Conservation (phyloP, 2,797 vertebrate species). For the Anniella stebbinsi region DNA sequence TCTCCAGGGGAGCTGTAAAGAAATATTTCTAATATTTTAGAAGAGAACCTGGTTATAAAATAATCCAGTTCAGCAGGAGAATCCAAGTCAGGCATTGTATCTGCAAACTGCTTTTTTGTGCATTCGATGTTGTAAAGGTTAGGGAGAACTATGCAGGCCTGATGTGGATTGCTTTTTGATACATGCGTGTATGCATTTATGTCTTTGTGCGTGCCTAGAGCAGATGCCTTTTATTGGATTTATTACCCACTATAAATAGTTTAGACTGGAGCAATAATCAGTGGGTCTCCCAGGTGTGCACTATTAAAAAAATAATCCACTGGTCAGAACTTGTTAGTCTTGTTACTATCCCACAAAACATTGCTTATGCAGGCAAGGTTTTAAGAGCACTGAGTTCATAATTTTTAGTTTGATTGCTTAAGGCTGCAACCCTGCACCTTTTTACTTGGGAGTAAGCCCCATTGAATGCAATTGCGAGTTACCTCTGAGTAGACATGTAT, state of each 20-base stretch:
- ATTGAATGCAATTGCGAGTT: background rate
- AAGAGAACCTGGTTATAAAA: constrained; percentile 35
- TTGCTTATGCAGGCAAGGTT: constrained; percentile 11
- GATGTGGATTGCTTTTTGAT: constrained; percentile 53
- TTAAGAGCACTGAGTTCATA: constrained; percentile 20
- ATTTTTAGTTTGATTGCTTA: background rate
- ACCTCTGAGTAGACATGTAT: background rate
- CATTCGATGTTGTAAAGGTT: constrained; percentile 63
- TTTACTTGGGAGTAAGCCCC: background rate
- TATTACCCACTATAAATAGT: constrained; percentile 61
- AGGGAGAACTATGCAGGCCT: constrained; percentile 40
- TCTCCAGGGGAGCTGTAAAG: background rate
- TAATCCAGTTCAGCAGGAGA: constrained; percentile 23
- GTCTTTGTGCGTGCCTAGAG: constrained; percentile 57
- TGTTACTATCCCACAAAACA: constrained; percentile 27
- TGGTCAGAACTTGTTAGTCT: constrained; percentile 63
- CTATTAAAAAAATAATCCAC: constrained; percentile 38
- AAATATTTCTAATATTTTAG: constrained; percentile 33
- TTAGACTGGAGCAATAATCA: constrained; percentile 45
- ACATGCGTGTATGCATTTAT: constrained; percentile 47
- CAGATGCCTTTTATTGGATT: constrained; percentile 66
- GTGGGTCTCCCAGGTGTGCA: constrained; percentile 63
- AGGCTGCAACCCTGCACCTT: background rate
- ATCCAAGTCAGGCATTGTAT: constrained; percentile 17
- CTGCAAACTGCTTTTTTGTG: constrained; percentile 45